phyloP scores from a whole-genome alignment of 1,140 invertebrate species.

The Orchesella cincta region DNA sequence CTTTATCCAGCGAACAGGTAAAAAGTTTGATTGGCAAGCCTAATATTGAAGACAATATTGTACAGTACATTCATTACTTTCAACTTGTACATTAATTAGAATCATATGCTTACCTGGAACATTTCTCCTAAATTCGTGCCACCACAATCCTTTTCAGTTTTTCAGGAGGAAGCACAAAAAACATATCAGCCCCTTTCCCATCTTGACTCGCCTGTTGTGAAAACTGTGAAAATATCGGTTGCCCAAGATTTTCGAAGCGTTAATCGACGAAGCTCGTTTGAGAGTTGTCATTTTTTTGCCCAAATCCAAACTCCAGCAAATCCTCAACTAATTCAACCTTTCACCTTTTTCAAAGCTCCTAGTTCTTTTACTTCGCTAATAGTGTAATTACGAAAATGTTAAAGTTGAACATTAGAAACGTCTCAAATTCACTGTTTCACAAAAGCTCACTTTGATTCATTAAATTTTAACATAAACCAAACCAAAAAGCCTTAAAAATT shows the following conservation, averaged over 20 bases:
- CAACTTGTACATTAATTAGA: background rate
- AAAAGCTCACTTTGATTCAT: too few relatives aligned
- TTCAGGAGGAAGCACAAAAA: background rate
- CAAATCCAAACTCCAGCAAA: background rate
- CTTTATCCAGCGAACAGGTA: background rate
- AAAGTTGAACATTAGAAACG: too few relatives aligned
- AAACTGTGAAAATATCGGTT: slow-evolving; percentile 15
- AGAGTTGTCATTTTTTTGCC: background rate
- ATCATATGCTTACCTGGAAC: background rate
- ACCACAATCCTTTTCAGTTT: background rate
- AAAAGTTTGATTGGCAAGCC: background rate
- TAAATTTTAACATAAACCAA: too few relatives aligned
- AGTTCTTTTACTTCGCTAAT: too few relatives aligned
- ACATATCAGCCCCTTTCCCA: background rate
- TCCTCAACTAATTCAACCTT: too few relatives aligned
- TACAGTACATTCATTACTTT: background rate
- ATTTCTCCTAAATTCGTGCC: background rate
- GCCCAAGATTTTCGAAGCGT: background rate
- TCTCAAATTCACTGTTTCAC: too few relatives aligned
- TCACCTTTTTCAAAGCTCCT: too few relatives aligned
- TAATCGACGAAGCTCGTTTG: background rate
- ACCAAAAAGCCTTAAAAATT: too few relatives aligned
- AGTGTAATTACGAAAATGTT: too few relatives aligned
- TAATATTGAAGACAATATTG: background rate
- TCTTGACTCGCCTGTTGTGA: background rate